Percentiles rank a stretch among this genome's conserved stretches.
Conservation (phyloP, 2,113 vertebrate genomes). For the Neopipo cinnamomea region DNA sequence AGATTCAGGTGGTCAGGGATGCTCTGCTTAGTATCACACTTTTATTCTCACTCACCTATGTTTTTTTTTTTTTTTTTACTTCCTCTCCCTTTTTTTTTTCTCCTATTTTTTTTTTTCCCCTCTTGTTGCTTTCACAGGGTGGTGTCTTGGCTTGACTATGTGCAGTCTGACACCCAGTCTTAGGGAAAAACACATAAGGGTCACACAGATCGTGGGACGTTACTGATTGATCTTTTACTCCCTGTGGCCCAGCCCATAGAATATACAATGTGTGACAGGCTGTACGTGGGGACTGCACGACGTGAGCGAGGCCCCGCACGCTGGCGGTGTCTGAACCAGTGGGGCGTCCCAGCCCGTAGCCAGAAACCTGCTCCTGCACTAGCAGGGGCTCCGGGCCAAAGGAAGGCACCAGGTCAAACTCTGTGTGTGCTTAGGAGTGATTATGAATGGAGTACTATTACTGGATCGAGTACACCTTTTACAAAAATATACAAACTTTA, state of each 20-base stretch:
- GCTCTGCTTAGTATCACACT: background rate
- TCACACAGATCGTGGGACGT: background rate
- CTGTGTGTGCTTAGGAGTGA: constrained; percentile 1
- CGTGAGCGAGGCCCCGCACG: background rate
- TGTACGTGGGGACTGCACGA: background rate
- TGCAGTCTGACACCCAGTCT: background rate
- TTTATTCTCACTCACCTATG: background rate
- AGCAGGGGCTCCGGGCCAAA: constrained; percentile 19
- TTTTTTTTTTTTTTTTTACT: background rate
- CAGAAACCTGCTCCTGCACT: background rate
- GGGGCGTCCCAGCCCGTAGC: background rate
- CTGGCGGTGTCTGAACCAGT: background rate
- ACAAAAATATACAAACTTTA: constrained; percentile 64
- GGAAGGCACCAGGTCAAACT: constrained; percentile 36
- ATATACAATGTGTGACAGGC: background rate
- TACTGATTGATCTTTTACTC: background rate
- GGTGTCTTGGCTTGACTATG: background rate
- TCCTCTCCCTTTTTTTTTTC: background rate
- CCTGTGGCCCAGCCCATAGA: background rate
- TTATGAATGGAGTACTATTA: constrained; percentile 53
- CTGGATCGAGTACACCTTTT: constrained; percentile 49
- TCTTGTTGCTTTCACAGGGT: background rate
- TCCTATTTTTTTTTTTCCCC: background rate
- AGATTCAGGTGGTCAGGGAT: background rate
- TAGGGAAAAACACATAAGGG: background rate